Evolutionary conservation across 2,797 vertebrate genomes (phyloP).

Genomic region (Sebastolobus alascanus): DNA sequence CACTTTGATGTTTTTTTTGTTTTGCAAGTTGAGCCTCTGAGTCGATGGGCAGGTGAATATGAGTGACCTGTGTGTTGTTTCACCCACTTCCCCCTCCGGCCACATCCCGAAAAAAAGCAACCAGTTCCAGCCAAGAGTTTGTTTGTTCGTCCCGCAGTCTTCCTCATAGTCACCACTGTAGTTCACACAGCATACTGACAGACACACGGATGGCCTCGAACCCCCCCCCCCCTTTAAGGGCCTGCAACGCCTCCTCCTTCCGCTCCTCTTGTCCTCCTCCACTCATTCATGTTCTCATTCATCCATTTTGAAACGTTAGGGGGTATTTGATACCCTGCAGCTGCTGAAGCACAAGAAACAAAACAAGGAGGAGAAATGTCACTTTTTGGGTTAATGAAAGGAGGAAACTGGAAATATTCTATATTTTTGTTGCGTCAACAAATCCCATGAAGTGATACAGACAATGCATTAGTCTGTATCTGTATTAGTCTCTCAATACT

Average conservation of each 20-base stretch:
- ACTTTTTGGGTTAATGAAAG: not conserved
- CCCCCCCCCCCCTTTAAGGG: slow-evolving; percentile 33
- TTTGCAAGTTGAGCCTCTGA: slow-evolving; percentile 70
- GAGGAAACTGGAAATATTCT: not conserved
- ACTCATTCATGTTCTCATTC: slow-evolving; percentile 72
- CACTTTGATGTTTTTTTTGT: slow-evolving; percentile 46
- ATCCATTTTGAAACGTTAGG: slow-evolving; percentile 70
- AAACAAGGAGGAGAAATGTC: slow-evolving; percentile 30
- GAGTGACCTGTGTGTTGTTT: slow-evolving; percentile 29
- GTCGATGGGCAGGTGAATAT: slow-evolving; percentile 59
- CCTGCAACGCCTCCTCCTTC: slow-evolving; percentile 21
- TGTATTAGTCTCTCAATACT: too few species aligned
- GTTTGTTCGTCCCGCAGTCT: slow-evolving; percentile 44
- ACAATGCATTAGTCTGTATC: not conserved
- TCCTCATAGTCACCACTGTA: slow-evolving; percentile 39
- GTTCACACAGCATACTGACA: slow-evolving; percentile 63
- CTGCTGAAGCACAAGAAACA: slow-evolving; percentile 50
- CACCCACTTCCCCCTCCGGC: not conserved
- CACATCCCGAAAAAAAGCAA: slow-evolving; percentile 35
- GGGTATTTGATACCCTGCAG: slow-evolving; percentile 68
- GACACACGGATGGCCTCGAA: slow-evolving; percentile 55
- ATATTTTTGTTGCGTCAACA: not conserved
- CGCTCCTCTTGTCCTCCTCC: slow-evolving; percentile 43
- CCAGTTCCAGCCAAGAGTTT: slow-evolving; percentile 47
- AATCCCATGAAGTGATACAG: not conserved